Evolutionary conservation across 2,113 vertebrate genomes (phyloP).

Genomic region (Dunckerocampus dactyliophorus): DNA sequence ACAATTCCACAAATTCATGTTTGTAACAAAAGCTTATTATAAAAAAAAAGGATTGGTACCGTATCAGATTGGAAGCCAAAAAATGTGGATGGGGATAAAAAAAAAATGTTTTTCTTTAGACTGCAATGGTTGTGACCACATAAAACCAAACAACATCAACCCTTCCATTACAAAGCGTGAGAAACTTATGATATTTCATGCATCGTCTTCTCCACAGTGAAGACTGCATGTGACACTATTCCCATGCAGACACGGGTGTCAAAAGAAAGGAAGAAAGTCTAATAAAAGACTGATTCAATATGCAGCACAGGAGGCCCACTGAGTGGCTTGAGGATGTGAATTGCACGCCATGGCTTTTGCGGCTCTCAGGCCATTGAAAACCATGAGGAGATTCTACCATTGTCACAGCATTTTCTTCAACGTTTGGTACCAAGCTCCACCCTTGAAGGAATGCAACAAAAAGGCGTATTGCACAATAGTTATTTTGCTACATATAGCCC

Average conservation of each 20-base stretch:
- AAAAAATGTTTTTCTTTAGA: no score
- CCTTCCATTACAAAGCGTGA: neutral
- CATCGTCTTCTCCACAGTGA: neutral
- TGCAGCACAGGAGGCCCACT: slow-evolving; percentile 2
- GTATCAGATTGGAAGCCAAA: no score
- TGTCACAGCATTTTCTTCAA: no score
- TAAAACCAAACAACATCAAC: neutral
- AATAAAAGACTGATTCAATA: slow-evolving; percentile 7
- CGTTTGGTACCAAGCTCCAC: no score
- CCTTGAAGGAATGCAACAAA: no score
- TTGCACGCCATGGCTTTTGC: neutral
- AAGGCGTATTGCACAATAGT: no score
- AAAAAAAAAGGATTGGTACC: no score
- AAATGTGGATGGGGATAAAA: no score
- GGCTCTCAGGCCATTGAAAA: neutral
- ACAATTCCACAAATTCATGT: no score
- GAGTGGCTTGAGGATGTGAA: neutral
- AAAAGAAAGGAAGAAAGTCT: slow-evolving; percentile 11
- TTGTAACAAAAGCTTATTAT: no score
- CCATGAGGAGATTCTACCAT: neutral
- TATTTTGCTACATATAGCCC: no score
- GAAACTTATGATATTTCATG: slow-evolving; percentile 1
- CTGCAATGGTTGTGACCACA: neutral
- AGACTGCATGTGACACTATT: neutral
- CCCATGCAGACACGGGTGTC: slow-evolving; percentile 12